phyloP scores from a whole-genome alignment of 2,113 vertebrate species.

The Canis aureus region DNA sequence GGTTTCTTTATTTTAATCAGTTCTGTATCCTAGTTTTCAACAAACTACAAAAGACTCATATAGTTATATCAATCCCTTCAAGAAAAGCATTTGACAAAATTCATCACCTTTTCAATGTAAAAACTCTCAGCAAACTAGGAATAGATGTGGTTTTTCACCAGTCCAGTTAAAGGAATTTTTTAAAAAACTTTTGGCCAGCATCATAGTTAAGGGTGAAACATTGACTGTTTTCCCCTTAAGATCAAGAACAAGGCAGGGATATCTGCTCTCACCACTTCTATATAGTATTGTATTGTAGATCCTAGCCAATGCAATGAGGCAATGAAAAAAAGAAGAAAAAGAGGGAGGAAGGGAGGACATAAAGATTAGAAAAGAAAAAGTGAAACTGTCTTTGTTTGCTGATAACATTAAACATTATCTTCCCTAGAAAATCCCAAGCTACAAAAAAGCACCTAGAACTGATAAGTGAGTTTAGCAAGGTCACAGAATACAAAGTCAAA shows the following conservation, averaged over 20 bases:
- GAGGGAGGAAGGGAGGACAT: background rate
- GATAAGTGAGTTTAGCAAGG: slow-evolving; percentile 6
- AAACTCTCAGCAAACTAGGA: background rate
- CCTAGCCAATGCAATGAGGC: background rate
- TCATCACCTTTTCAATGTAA: background rate
- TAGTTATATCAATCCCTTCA: background rate
- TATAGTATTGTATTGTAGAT: background rate
- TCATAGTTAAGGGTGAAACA: slow-evolving; percentile 4
- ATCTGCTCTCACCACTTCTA: background rate
- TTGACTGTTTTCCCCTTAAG: background rate
- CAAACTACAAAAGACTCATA: slow-evolving; percentile 16
- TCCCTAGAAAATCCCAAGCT: background rate
- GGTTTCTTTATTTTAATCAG: slow-evolving; percentile 36
- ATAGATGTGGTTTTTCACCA: background rate
- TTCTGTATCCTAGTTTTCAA: slow-evolving; percentile 50
- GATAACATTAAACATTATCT: background rate
- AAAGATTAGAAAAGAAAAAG: background rate
- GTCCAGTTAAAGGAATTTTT: background rate
- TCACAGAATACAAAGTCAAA: slow-evolving; percentile 1
- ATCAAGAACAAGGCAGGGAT: background rate
- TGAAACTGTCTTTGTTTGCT: background rate
- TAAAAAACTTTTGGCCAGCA: background rate
- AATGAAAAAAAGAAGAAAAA: background rate
- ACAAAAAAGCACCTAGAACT: background rate
- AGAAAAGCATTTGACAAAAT: slow-evolving; percentile 28